These are phyloP conservation scores for Cylindroiulus punctatus DNA, from an alignment of 2,888 invertebrate genomes.

Conservation along the genomic window DNA sequence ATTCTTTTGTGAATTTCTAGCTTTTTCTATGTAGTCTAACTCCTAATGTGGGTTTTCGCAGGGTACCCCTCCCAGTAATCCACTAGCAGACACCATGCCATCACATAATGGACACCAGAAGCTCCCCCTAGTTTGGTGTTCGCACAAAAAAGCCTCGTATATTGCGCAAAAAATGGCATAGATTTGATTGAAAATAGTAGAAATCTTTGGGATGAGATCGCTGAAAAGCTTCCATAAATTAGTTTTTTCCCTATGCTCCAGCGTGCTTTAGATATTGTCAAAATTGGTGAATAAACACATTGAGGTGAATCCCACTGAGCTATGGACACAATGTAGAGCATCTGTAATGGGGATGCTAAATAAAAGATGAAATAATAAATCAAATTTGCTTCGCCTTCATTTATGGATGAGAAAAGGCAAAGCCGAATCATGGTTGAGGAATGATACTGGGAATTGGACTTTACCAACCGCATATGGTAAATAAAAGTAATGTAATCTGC, in stretches of 20 bases:
- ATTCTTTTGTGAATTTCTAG: conserved; percentile 28
- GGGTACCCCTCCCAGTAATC: conserved; percentile 40
- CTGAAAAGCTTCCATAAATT: conserved; percentile 34
- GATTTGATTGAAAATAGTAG: conserved; percentile 22
- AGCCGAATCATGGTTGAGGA: neutral
- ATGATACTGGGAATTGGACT: neutral
- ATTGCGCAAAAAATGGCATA: neutral
- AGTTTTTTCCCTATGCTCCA: neutral
- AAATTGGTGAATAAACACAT: conserved; percentile 24
- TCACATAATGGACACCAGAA: conserved; percentile 13
- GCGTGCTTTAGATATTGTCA: neutral
- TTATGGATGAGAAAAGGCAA: neutral
- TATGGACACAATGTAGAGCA: conserved; percentile 4
- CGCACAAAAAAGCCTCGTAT: neutral
- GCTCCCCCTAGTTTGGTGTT: neutral
- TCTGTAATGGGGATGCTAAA: conserved; percentile 11
- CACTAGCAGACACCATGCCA: conserved; percentile 28
- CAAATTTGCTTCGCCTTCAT: conserved; percentile 43
- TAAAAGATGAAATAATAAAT: conserved; percentile 37
- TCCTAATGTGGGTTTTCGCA: neutral
- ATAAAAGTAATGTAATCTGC: neutral
- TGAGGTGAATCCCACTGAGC: conserved; percentile 18
- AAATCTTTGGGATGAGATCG: conserved; percentile 43
- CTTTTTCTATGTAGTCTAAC: conserved; percentile 13
- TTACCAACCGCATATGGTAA: neutral